A percentile compares a stretch with the other conserved stretches of the same genome.
Evolutionary conservation across 2,888 invertebrate species (phyloP).

Genomic region (Stenodera caucasica): DNA sequence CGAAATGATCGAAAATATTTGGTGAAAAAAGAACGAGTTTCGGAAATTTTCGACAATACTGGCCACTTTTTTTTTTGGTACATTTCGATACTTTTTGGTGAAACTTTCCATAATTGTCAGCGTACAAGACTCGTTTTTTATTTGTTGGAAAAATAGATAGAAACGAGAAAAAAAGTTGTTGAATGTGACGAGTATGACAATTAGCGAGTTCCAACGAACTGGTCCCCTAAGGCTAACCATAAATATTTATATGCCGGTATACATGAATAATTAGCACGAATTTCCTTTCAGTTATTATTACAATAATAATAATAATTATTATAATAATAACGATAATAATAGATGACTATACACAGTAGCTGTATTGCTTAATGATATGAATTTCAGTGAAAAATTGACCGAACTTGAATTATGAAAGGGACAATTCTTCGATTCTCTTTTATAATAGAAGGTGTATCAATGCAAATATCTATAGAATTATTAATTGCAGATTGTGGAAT

Average conservation of each 20-base stretch:
- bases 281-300: constrained; percentile 21
- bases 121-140: neutral
- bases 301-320: constrained; percentile 17
- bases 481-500: constrained; percentile 12
- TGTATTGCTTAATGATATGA: too few relatives aligned
- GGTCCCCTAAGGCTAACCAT: constrained; percentile 15
- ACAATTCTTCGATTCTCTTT: too few relatives aligned
- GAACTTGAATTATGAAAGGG: too few relatives aligned
- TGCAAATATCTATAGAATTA: constrained; percentile 19
- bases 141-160: neutral
- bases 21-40: constrained; percentile 10
- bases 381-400: too few relatives aligned
- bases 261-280: constrained; percentile 29
- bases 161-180: constrained; percentile 9
- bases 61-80: too few relatives aligned
- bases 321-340: constrained; percentile 9
- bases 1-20: too few relatives aligned
- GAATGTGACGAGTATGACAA: constrained; percentile 27
- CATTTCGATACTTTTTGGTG: too few relatives aligned
- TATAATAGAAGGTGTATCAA: constrained; percentile 12
- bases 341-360: too few relatives aligned
- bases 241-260: constrained; percentile 21
- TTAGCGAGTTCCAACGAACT: constrained; percentile 29
- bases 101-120: constrained; percentile 25
- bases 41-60: constrained; percentile 17